A percentile compares a stretch with the other conserved stretches of the same genome.
Conservation (phyloP, 2,797 vertebrate species). For the Anableps anableps region DNA sequence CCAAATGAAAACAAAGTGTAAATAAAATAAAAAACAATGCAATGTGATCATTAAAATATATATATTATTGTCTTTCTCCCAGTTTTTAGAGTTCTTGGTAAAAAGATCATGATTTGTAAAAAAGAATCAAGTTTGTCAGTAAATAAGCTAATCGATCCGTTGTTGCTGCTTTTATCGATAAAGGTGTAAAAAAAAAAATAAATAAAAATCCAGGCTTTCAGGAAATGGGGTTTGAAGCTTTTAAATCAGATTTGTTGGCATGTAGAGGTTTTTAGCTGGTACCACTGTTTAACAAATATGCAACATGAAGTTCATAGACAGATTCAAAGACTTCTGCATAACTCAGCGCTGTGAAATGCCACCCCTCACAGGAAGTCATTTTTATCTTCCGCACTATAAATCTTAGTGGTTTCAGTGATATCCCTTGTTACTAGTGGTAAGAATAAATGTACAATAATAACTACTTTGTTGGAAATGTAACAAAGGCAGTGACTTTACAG, state of each 20-base stretch:
- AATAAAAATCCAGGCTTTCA: neutral
- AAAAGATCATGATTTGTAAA: neutral
- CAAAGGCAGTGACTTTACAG: neutral
- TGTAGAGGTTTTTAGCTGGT: neutral
- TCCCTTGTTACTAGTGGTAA: neutral
- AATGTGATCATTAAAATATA: neutral
- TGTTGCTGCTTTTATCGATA: neutral
- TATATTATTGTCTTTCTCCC: neutral
- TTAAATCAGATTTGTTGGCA: neutral
- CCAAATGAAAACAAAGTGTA: neutral
- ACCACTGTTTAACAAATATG: neutral
- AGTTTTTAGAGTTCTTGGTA: neutral
- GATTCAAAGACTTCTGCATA: neutral
- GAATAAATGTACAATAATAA: neutral
- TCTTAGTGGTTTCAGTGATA: slow-evolving; percentile 5
- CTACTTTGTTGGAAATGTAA: slow-evolving; percentile 8
- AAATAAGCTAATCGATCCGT: neutral
- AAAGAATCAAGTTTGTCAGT: neutral
- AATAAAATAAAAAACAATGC: neutral
- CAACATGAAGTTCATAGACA: neutral
- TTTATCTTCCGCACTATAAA: neutral
- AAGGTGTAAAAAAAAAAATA: neutral
- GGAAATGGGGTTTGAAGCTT: neutral
- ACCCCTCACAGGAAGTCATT: neutral
- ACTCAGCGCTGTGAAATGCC: neutral